Percentiles rank a stretch among this genome's conserved stretches.
phyloP scores from a whole-genome alignment of 2,888 invertebrate genomes.

The Micropterix aruncella region DNA sequence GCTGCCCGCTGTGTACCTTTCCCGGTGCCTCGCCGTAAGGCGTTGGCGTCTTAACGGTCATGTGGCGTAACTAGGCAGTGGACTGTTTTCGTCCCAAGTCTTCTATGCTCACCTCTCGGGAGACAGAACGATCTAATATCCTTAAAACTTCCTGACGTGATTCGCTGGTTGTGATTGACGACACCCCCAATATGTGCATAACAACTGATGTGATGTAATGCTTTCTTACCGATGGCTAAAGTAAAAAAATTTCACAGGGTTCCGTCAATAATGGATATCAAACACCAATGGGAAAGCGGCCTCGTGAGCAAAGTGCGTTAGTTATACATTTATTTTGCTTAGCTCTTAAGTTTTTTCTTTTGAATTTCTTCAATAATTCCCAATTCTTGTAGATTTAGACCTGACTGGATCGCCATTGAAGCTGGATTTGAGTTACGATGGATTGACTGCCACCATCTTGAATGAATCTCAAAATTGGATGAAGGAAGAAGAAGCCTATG shows the following conservation, averaged over 20 bases:
- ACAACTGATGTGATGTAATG: too few species aligned
- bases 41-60: too few species aligned
- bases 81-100: too few species aligned
- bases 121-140: too few species aligned
- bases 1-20: too few species aligned
- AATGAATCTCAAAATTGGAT: slow-evolving; percentile 32
- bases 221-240: too few species aligned
- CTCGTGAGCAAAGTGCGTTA: neutral
- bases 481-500: slow-evolving; percentile 28
- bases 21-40: too few species aligned
- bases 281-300: neutral
- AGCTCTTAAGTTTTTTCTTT: neutral
- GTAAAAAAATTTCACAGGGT: neutral
- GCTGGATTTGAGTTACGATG: slow-evolving; percentile 32
- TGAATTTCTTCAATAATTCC: slow-evolving; percentile 2
- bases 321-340: neutral
- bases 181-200: too few species aligned
- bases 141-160: too few species aligned
- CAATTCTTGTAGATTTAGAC: slow-evolving; percentile 21
- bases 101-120: too few species aligned
- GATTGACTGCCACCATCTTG: slow-evolving; percentile 30
- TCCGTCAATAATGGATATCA: neutral
- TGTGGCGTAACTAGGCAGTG: too few species aligned
- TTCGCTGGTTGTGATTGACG: too few species aligned
- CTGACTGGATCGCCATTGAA: slow-evolving; percentile 39